Conservation (phyloP, 2,113 vertebrate genomes). For the Galemys pyrenaicus region DNA sequence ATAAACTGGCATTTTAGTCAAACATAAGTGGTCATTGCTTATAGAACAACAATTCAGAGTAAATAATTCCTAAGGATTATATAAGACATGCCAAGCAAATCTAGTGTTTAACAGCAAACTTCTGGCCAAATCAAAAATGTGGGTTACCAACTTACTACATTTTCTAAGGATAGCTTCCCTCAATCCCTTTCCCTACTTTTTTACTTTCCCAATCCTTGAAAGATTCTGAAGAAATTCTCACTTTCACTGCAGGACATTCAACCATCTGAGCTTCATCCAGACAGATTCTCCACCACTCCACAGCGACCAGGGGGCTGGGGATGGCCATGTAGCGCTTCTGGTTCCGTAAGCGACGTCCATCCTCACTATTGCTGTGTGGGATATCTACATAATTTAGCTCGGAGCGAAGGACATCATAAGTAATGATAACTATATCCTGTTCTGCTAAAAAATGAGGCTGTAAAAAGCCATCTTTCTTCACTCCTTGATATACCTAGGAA, state of each 20-base stretch:
- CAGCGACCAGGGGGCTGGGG: conserved; percentile 96
- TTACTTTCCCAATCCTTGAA: not conserved
- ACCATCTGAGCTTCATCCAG: conserved; percentile 99
- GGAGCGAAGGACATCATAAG: conserved; percentile 95
- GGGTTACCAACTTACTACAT: not conserved
- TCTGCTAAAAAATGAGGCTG: conserved; percentile 96
- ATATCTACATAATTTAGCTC: conserved; percentile 98
- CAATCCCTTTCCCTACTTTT: not conserved
- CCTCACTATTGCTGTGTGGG: conserved; percentile 96
- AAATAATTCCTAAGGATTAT: not conserved
- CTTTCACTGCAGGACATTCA: conserved; percentile 97
- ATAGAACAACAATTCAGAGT: conserved; percentile 36
- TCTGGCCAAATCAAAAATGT: not conserved
- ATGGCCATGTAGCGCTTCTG: conserved; percentile 99
- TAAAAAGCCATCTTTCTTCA: conserved; percentile 98
- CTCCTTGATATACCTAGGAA: conserved; percentile 95
- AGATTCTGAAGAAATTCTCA: conserved; percentile 71
- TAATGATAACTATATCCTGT: conserved; percentile 99
- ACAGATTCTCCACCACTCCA: conserved; percentile 99
- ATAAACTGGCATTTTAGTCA: conserved; percentile 46
- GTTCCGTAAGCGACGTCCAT: conserved; percentile 95
- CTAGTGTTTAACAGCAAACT: not conserved
- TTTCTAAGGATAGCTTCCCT: not conserved
- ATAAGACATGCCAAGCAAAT: not conserved
- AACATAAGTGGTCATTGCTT: conserved; percentile 48